phyloP scores from a whole-genome alignment of 2,113 vertebrate species.

The Prunella fulvescens region DNA sequence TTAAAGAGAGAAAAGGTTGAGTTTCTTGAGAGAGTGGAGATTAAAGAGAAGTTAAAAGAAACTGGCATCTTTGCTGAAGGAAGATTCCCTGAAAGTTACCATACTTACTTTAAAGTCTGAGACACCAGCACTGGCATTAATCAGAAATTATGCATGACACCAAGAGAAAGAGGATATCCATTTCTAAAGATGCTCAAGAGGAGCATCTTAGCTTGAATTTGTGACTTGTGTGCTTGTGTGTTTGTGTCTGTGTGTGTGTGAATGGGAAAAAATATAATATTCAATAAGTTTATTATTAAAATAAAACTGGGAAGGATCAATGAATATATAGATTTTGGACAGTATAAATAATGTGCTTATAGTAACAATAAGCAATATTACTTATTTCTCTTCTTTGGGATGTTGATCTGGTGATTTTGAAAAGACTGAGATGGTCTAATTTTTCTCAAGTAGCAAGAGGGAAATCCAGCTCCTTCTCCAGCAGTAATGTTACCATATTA shows the following conservation, averaged over 20 bases:
- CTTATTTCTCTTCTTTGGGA: neutral
- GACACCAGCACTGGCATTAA: neutral
- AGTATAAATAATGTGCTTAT: neutral
- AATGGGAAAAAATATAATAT: neutral
- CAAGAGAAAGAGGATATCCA: neutral
- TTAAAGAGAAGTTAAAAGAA: neutral
- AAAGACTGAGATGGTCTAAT: neutral
- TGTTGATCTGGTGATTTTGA: neutral
- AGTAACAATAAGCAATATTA: neutral
- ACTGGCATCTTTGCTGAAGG: neutral
- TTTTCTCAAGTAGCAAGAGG: neutral
- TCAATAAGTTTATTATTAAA: neutral
- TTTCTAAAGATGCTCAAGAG: neutral
- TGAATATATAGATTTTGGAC: neutral
- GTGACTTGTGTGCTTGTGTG: neutral
- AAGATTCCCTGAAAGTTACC: neutral
- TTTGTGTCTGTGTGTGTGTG: rapidly evolving
- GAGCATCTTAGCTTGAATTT: neutral
- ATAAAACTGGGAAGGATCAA: neutral
- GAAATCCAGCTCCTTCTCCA: neutral
- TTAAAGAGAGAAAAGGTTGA: neutral
- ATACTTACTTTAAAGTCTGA: neutral
- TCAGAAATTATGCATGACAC: neutral
- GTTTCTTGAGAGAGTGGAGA: neutral
- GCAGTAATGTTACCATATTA: neutral